These are phyloP conservation scores for Ursus arctos DNA, from an alignment of 2,113 vertebrate species.

Conservation along the genomic window DNA sequence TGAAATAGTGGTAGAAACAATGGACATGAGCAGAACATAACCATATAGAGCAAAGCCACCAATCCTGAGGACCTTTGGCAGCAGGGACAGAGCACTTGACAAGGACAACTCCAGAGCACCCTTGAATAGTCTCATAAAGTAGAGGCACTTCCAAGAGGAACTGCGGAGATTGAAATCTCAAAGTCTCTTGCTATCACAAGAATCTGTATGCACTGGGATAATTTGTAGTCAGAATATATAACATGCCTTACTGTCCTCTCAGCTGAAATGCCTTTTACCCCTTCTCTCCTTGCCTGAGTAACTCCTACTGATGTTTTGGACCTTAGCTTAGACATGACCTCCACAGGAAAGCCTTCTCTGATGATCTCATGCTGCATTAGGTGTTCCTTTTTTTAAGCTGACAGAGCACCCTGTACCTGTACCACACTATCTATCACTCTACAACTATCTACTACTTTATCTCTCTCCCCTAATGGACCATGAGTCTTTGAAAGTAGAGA, in stretches of 20 bases:
- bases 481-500: neutral
- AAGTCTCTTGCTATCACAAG: neutral
- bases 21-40: neutral
- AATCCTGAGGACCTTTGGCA: neutral
- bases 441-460: neutral
- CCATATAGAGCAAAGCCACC: neutral
- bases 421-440: neutral
- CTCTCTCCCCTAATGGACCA: neutral
- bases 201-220: neutral
- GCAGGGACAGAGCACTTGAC: neutral
- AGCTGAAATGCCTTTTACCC: neutral
- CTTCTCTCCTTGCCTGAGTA: neutral
- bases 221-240: neutral
- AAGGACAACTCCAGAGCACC: neutral
- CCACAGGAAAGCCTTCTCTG: neutral
- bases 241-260: neutral
- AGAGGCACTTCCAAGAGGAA: neutral
- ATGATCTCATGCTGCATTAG: neutral
- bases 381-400: neutral
- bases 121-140: neutral
- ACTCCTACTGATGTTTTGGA: neutral
- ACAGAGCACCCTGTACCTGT: neutral
- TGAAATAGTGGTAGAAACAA: neutral
- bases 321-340: constrained; percentile 20
- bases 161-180: neutral